Conservation (phyloP, 2,888 invertebrate species). For the Cactoblastis cactorum region DNA sequence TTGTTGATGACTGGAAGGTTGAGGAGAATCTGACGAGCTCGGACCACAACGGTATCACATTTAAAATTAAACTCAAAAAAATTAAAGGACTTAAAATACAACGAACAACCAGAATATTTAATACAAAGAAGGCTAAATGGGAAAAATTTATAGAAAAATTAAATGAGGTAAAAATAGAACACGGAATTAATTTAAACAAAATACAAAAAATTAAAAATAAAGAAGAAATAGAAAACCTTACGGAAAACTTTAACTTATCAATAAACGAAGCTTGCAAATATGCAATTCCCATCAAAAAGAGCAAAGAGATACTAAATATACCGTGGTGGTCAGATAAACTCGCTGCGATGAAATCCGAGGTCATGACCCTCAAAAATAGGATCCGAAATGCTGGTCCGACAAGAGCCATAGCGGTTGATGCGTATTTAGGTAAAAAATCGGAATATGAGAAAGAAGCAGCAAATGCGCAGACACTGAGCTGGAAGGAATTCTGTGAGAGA, state of each 20-base stretch:
- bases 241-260: neutral
- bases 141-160: too few relatives aligned
- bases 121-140: too few relatives aligned
- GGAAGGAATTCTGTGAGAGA: too few relatives aligned
- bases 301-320: neutral
- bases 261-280: neutral
- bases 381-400: neutral
- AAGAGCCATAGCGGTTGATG: constrained; percentile 9
- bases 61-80: too few relatives aligned
- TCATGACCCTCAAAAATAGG: neutral
- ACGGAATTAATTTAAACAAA: constrained; percentile 18
- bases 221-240: neutral
- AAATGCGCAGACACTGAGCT: too few relatives aligned
- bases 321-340: constrained; percentile 9
- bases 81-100: too few relatives aligned
- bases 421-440: neutral
- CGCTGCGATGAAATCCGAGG: neutral
- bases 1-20: constrained; percentile 20
- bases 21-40: constrained; percentile 14
- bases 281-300: neutral
- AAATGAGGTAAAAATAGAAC: too few relatives aligned
- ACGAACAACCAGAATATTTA: too few relatives aligned
- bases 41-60: constrained; percentile 27
- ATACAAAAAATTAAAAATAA: constrained; percentile 4
- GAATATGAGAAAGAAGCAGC: too few relatives aligned